phyloP scores from a whole-genome alignment of 2,888 invertebrate genomes.

The Lucinisca nassula region DNA sequence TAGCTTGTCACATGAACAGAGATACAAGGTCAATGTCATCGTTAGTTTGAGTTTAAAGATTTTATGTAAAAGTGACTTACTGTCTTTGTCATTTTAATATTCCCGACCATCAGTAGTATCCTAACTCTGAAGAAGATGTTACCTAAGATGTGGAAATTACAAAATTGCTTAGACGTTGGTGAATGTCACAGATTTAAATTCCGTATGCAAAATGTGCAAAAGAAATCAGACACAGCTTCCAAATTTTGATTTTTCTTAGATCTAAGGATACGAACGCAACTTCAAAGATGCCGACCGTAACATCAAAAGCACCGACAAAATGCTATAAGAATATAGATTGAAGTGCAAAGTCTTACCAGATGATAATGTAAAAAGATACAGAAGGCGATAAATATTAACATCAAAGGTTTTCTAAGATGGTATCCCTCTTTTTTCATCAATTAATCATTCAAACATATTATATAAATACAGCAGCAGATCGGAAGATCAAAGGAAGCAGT shows the following conservation, averaged over 20 bases:
- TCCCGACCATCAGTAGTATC: no score
- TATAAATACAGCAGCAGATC: slow-evolving; percentile 44
- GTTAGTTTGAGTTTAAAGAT: no score
- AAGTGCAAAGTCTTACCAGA: slow-evolving; percentile 11
- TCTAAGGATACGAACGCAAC: background rate
- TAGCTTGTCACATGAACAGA: no score
- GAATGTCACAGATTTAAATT: background rate
- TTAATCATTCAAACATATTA: slow-evolving; percentile 13
- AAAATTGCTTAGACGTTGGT: background rate
- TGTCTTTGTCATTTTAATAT: no score
- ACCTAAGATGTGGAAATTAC: no score
- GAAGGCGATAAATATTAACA: slow-evolving; percentile 65
- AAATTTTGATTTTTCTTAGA: slow-evolving; percentile 4
- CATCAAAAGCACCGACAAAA: slow-evolving; percentile 1
- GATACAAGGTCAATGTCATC: no score
- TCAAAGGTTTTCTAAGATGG: slow-evolving; percentile 60
- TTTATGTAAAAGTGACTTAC: no score
- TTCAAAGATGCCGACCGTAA: slow-evolving; percentile 8
- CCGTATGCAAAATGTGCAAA: background rate
- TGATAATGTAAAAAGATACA: slow-evolving; percentile 66
- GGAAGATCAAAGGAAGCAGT: slow-evolving; percentile 64
- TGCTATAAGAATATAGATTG: background rate
- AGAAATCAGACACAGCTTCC: background rate
- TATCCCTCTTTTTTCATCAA: background rate
- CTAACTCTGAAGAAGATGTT: no score